Conservation (phyloP, 1,140 invertebrate genomes). For the Platorchestia sp. region DNA sequence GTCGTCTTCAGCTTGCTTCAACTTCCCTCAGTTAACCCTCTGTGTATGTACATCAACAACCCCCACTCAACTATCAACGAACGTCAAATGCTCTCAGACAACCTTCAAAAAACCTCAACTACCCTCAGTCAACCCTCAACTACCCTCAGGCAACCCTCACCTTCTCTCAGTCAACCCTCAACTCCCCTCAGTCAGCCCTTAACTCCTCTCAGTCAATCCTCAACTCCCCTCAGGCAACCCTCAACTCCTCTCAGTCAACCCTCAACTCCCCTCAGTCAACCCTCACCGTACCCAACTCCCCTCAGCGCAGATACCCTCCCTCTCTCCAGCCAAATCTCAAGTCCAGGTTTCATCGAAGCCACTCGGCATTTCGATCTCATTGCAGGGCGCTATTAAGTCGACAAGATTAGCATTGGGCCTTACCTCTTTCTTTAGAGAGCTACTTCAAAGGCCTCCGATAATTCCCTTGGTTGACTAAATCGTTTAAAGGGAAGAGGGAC, state of each 20-base stretch:
- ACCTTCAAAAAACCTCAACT: neutral
- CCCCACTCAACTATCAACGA: neutral
- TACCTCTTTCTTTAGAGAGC: constrained; percentile 21
- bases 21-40: too few species aligned
- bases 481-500: neutral
- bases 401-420: neutral
- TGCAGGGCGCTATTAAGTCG: constrained; percentile 4
- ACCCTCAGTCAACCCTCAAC: too few species aligned
- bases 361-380: neutral
- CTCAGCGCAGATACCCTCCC: neutral
- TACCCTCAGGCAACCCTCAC: neutral
- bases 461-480: constrained; percentile 42
- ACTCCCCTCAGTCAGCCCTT: neutral
- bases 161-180: neutral
- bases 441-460: constrained; percentile 14
- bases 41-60: too few species aligned
- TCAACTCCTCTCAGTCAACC: neutral
- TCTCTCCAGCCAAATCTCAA: neutral
- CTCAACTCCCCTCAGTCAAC: neutral
- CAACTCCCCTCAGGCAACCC: neutral
- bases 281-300: neutral
- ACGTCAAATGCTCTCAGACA: too few species aligned
- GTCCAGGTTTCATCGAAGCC: neutral
- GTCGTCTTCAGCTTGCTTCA: too few species aligned
- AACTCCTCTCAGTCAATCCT: too few species aligned